Evolutionary conservation across 2,113 vertebrate species (phyloP).

Genomic region (Tragelaphus imberbis): DNA sequence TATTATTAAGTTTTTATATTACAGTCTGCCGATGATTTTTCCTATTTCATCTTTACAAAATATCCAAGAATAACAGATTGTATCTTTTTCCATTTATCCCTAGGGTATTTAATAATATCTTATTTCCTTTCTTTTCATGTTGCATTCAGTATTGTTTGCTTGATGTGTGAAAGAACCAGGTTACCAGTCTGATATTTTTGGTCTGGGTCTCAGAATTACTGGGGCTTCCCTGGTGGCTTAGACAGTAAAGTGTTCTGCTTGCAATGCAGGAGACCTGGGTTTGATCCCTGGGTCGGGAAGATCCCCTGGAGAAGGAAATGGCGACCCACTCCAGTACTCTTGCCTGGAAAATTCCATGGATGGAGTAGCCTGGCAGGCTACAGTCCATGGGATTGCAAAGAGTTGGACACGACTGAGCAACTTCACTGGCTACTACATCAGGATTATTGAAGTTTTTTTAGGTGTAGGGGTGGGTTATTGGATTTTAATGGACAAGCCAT

Average conservation of each 20-base stretch:
- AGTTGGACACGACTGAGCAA: background rate
- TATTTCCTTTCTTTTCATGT: background rate
- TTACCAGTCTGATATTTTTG: background rate
- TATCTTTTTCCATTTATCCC: background rate
- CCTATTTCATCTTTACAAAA: background rate
- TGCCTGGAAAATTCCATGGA: background rate
- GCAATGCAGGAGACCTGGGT: background rate
- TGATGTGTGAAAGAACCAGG: constrained; percentile 1
- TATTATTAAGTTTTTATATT: background rate
- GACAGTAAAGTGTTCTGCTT: background rate
- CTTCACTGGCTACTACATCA: background rate
- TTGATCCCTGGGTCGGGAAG: background rate
- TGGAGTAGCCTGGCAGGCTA: background rate
- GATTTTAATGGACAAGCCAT: background rate
- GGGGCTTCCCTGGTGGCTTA: background rate
- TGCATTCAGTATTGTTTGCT: background rate
- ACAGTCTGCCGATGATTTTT: background rate
- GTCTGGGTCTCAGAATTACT: background rate
- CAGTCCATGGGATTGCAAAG: background rate
- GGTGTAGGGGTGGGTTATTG: background rate
- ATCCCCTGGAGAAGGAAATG: background rate
- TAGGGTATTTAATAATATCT: background rate
- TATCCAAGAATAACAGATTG: background rate
- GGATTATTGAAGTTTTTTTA: background rate
- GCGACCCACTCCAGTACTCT: background rate